phyloP scores from a whole-genome alignment of 2,113 vertebrate species.

The Protobothrops flavoviridis region DNA sequence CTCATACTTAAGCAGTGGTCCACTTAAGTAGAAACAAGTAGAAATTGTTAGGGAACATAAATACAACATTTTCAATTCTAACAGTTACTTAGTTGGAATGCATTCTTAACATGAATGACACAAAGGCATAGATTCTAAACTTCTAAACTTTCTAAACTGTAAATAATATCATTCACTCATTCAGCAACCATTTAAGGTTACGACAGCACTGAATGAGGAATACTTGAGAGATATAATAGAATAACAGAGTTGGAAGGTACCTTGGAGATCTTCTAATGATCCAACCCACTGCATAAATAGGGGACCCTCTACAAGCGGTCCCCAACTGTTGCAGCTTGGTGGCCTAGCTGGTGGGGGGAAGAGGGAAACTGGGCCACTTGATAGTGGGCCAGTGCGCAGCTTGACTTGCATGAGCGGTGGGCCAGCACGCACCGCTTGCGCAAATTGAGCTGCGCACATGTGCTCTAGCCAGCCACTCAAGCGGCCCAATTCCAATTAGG shows the following conservation, averaged over 20 bases:
- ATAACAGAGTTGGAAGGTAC: neutral
- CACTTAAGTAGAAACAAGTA: neutral
- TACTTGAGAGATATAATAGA: neutral
- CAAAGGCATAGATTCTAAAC: neutral
- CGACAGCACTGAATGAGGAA: neutral
- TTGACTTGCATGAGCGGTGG: neutral
- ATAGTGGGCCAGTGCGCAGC: neutral
- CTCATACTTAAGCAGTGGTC: neutral
- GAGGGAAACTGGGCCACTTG: neutral
- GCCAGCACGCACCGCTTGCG: neutral
- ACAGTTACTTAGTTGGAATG: neutral
- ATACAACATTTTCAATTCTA: accelerated
- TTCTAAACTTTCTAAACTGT: neutral
- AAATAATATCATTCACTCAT: neutral
- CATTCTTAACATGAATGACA: neutral
- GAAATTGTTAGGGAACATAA: accelerated
- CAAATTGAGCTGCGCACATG: neutral
- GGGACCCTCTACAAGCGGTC: neutral
- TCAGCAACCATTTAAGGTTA: neutral
- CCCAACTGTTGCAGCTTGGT: neutral
- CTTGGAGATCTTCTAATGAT: neutral
- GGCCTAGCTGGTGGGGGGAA: too few relatives aligned
- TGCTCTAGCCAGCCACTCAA: neutral
- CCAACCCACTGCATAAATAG: neutral
- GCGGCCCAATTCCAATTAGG: neutral